Base-by-base conservation (phyloP, 2,113 vertebrate genomes). In the Plecotus auritus region DNA sequence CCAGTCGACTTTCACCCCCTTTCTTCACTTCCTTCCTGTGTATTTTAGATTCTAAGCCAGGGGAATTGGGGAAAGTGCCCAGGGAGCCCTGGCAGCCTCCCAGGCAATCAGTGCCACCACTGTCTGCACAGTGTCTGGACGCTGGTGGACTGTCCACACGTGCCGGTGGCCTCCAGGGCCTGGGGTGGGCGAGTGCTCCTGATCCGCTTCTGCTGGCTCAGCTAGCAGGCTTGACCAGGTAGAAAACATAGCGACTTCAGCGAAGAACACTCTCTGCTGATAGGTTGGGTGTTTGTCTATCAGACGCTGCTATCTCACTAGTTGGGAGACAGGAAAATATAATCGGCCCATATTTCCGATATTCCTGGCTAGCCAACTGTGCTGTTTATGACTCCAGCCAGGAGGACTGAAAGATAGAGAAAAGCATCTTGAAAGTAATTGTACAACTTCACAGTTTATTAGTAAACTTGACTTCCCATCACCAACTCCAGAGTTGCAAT, bases 401-500 rank as follows among this genome's bases (percentile, higher is more conserved):
- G 42, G 30, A 81, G 23, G 92, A 42, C 20, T 26, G n/a, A 67
- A 77, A 80, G 83, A 61, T 30, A 56, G 61, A 64, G 64, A 80
- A 92, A 56, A 42, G 23, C 14, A 67, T 67, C 59, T 70, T 85
- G 83, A 51, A 90, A 88, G 94, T 88, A 88, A 82, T 2, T 40
- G 30, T 32, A 37, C 32, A 84, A 23, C 32, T 66, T 93, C 76
- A 78, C 88, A 90, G 81, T 37, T 66, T 82, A 84, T 81, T 81
- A 90, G 70, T 67, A 90, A 88, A 85, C 28, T 20, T 81, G 77
- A 95, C 66, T 85, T 90, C 85, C 78, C 51, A 59, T 85, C n/a
- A 69, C 26, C 67, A 89, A 69, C 32, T 8, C 17, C 5, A 40
- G 59, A 90, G 82, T 70, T 64, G 30, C 80, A 83, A 23, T 35